A percentile compares a stretch with the other conserved stretches of the same genome.
These are phyloP conservation scores for Holothuria leucospilota DNA, from an alignment of 53 echinoderm and acorn worm genomes.

Conservation along the genomic window DNA sequence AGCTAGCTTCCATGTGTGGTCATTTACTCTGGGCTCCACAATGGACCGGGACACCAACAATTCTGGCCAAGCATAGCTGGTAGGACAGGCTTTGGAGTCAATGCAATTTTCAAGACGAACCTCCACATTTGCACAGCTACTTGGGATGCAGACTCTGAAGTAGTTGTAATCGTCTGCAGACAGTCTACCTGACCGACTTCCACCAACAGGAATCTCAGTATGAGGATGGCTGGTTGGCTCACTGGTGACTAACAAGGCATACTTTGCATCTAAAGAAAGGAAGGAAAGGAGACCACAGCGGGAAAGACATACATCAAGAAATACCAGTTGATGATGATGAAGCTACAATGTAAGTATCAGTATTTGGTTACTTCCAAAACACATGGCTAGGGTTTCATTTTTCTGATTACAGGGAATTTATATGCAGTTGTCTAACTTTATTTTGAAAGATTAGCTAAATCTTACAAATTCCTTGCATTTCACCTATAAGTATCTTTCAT, in stretches of 20 bases:
- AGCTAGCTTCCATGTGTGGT: constrained; percentile 94
- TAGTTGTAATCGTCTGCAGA: constrained; percentile 66
- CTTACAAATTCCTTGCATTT: too few relatives aligned
- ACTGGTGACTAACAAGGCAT: constrained; percentile 63
- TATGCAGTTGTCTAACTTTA: too few relatives aligned
- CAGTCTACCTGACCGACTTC: constrained; percentile 4
- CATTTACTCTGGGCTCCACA: constrained; percentile 71
- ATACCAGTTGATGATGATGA: too few relatives aligned
- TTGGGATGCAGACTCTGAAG: constrained; percentile 88
- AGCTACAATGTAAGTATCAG: too few relatives aligned
- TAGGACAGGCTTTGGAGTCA: constrained; percentile 71
- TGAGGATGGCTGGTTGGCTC: constrained; percentile 70
- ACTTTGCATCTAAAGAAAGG: constrained; percentile 68
- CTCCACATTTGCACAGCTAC: constrained; percentile 61
- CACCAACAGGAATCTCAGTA: constrained; percentile 55
- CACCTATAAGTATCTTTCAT: too few relatives aligned
- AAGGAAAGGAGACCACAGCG: neutral
- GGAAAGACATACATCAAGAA: too few relatives aligned
- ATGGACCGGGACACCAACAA: constrained; percentile 89
- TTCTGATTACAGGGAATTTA: too few relatives aligned
- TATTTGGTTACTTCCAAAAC: too few relatives aligned
- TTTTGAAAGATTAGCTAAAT: too few relatives aligned
- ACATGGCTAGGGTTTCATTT: too few relatives aligned
- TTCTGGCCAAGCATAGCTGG: constrained; percentile 86
- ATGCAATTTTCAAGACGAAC: constrained; percentile 79